phyloP scores from a whole-genome alignment of 2,113 vertebrate genomes.

The Leptodactylus fuscus region DNA sequence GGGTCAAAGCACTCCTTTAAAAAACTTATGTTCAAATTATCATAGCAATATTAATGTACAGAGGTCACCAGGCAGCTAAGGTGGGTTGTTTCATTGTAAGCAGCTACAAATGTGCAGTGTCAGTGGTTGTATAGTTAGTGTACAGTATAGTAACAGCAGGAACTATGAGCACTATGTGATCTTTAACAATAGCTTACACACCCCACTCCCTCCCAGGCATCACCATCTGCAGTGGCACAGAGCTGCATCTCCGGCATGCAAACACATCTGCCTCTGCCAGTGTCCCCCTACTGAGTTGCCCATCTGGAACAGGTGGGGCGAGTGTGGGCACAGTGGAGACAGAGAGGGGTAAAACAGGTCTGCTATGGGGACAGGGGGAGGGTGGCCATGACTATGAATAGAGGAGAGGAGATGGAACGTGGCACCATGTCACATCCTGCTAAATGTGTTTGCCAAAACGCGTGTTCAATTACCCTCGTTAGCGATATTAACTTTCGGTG shows the following conservation, averaged over 20 bases:
- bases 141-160: constrained; percentile 57
- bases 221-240: constrained; percentile 77
- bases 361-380: constrained; percentile 67
- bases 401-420: constrained; percentile 51
- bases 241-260: constrained; percentile 76
- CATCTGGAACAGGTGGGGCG: constrained; percentile 83
- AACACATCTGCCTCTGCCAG: constrained; percentile 83
- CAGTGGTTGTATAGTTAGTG: background rate
- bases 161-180: constrained; percentile 11
- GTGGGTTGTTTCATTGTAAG: no score
- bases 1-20: no score
- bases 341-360: constrained; percentile 51
- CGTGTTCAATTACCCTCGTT: constrained; percentile 66
- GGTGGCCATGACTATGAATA: constrained; percentile 63
- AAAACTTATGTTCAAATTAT: no score
- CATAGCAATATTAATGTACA: no score
- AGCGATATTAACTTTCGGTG: constrained; percentile 63
- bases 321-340: constrained; percentile 64
- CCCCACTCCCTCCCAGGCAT: constrained; percentile 71
- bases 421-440: constrained; percentile 65
- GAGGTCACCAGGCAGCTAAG: no score
- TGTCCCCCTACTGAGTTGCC: constrained; percentile 79
- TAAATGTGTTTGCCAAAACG: constrained; percentile 66
- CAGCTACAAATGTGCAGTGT: constrained; percentile 7
- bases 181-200: constrained; percentile 74